Conservation (phyloP, 2,797 vertebrate genomes). For the Gobionotothen gibberifrons region DNA sequence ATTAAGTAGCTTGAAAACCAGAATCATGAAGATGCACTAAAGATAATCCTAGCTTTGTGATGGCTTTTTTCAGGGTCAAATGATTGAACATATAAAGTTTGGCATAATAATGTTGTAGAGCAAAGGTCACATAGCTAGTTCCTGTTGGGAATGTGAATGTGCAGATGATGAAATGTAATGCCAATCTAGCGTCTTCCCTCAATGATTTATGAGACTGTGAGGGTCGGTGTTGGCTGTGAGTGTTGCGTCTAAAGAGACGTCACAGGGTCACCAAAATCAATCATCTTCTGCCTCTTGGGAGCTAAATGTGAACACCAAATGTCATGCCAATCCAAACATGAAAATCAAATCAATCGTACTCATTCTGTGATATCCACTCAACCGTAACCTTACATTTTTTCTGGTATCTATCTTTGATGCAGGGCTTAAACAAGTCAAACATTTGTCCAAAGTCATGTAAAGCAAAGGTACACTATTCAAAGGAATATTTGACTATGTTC, state of each 20-base stretch:
- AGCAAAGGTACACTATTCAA: too few species aligned
- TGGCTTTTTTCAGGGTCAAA: conserved; percentile 12
- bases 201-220: conserved; percentile 19
- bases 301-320: conserved; percentile 14
- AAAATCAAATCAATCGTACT: conserved; percentile 5
- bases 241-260: not conserved
- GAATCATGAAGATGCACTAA: too few species aligned
- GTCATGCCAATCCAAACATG: conserved; percentile 13
- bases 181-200: not conserved
- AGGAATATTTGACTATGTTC: too few species aligned
- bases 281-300: not conserved
- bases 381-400: too few species aligned
- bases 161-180: conserved; percentile 28
- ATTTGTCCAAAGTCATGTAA: too few species aligned
- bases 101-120: conserved; percentile 5
- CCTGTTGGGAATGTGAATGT: conserved; percentile 28
- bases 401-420: too few species aligned
- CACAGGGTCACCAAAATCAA: conserved; percentile 13
- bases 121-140: conserved; percentile 26
- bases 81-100: conserved; percentile 28
- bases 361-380: not conserved
- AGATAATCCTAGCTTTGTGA: not conserved
- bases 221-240: not conserved
- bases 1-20: too few species aligned
- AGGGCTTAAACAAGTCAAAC: too few species aligned